Evolutionary conservation across 1,140 invertebrate species (phyloP).

Genomic region (Drosophila arawakana): DNA sequence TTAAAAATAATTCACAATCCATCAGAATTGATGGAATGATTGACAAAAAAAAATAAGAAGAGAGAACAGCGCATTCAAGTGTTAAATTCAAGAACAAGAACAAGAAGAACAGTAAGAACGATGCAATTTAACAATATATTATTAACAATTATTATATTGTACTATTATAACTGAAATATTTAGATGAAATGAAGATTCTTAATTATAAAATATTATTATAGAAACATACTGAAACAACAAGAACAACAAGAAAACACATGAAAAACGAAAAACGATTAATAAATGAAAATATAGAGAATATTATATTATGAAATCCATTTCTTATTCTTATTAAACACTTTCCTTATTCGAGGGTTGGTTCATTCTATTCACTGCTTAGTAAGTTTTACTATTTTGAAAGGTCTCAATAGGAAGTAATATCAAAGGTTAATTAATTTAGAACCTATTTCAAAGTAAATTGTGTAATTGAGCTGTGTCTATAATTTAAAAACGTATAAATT

Average conservation of each 20-base stretch:
- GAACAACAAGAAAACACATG: slow-evolving; percentile 43
- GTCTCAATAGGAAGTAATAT: not conserved
- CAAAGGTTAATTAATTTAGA: slow-evolving; percentile 2
- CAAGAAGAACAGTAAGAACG: slow-evolving; percentile 32
- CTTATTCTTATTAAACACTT: slow-evolving; percentile 3
- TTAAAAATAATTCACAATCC: slow-evolving; percentile 19
- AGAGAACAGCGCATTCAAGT: slow-evolving; percentile 40
- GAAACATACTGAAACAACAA: slow-evolving; percentile 77
- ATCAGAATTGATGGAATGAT: slow-evolving; percentile 3
- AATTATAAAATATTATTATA: slow-evolving; percentile 84
- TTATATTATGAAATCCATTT: slow-evolving; percentile 80
- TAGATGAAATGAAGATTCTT: slow-evolving; percentile 84
- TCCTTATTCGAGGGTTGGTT: too few relatives aligned
- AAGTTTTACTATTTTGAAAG: not conserved
- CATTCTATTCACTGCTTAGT: too few relatives aligned
- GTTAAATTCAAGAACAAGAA: slow-evolving; percentile 51
- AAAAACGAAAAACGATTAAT: slow-evolving; percentile 72
- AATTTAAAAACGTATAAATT: slow-evolving; percentile 19
- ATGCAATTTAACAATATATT: slow-evolving; percentile 69
- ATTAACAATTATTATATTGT: slow-evolving; percentile 83
- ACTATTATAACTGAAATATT: slow-evolving; percentile 85
- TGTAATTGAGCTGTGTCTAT: slow-evolving; percentile 9
- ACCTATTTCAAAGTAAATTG: slow-evolving; percentile 6
- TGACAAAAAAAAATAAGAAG: slow-evolving; percentile 17
- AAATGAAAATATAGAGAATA: slow-evolving; percentile 84